Base-by-base conservation (phyloP, 2,888 invertebrate genomes). In the Heliothis peltigera region DNA sequence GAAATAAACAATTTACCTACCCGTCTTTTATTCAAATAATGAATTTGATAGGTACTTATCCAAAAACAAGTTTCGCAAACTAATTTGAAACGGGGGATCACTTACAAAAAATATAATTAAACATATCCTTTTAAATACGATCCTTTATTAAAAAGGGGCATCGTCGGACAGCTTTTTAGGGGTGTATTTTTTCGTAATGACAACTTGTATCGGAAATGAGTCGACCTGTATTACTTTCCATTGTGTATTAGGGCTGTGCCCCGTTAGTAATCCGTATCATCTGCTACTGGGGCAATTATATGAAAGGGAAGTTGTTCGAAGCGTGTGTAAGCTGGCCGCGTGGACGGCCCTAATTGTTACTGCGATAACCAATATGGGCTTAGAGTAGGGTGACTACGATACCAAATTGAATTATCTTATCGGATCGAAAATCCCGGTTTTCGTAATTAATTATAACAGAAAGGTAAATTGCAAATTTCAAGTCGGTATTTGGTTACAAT, bases 241-340 rank as follows among this genome's bases (percentile, higher is more conserved):
- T 81, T 76, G 77, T 83, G 80, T 80, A 81, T 71, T 83, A 87
- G 87, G 87, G 75, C 69, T 72, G 80, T 84, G 84, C 82, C 77
- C 83, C 74, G 79, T 67, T 54, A 70, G 61, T 95, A 95, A 95
- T 93, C 94, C 94, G 89, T 91, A 93, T 95, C 94, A 94, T 95
- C 94, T 94, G 94, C 92, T 93, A 86, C 94, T 87, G 86, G 85
- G 88, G 92, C 92, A 94, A 95, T 94, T 94, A 94, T 94, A 92
- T 93, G 91, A 91, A 90, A 92, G 92, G 94, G 91, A 89, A 87
- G 86, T 84, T 80, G 67, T 81, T 87, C 86, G 85, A 83, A 87
- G 88, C 86, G 83, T 86, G 83, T 82, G 84, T 93, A 94, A 94
- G 90, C 90, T 85, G 79, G 70, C 81, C 93, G 92, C 93, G 93